These are phyloP conservation scores for Enteromius mattozi DNA, from an alignment of 2,797 vertebrate species.

Conservation along the genomic window DNA sequence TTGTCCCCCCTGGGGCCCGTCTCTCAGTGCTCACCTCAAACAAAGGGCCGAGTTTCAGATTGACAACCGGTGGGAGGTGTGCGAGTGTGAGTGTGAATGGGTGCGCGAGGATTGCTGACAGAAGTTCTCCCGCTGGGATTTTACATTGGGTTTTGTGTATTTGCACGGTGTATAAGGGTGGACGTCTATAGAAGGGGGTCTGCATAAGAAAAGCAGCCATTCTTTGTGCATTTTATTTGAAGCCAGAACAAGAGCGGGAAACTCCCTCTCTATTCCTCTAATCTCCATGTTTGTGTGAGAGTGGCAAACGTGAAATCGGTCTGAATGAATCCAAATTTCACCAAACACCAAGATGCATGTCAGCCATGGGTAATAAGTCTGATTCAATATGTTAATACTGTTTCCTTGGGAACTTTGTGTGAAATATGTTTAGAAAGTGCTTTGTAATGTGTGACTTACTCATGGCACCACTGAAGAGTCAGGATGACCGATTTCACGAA, in stretches of 20 bases:
- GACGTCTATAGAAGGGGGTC: slow-evolving; percentile 65
- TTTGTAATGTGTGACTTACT: slow-evolving; percentile 7
- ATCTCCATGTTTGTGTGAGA: slow-evolving; percentile 71
- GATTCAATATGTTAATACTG: neutral
- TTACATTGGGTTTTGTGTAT: slow-evolving; percentile 68
- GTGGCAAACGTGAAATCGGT: slow-evolving; percentile 54
- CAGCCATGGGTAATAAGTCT: slow-evolving; percentile 15
- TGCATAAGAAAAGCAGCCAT: slow-evolving; percentile 80
- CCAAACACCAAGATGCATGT: neutral
- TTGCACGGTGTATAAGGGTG: slow-evolving; percentile 54
- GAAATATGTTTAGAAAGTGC: slow-evolving; percentile 4
- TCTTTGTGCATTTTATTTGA: slow-evolving; percentile 74
- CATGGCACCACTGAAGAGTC: slow-evolving; percentile 10
- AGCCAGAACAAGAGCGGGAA: slow-evolving; percentile 73
- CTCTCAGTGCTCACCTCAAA: slow-evolving; percentile 70
- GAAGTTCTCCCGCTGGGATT: slow-evolving; percentile 81
- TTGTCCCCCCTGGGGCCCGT: slow-evolving; percentile 60
- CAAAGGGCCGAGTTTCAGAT: slow-evolving; percentile 53
- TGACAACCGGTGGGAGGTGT: slow-evolving; percentile 68
- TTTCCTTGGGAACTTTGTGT: slow-evolving; percentile 24
- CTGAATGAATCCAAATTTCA: slow-evolving; percentile 30
- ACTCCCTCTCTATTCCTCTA: slow-evolving; percentile 74
- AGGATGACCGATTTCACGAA: slow-evolving; percentile 4
- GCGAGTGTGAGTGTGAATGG: slow-evolving; percentile 67
- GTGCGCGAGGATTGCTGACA: slow-evolving; percentile 75